phyloP scores from a whole-genome alignment of 1,140 invertebrate species.

The Stegodyphus mimosarum region DNA sequence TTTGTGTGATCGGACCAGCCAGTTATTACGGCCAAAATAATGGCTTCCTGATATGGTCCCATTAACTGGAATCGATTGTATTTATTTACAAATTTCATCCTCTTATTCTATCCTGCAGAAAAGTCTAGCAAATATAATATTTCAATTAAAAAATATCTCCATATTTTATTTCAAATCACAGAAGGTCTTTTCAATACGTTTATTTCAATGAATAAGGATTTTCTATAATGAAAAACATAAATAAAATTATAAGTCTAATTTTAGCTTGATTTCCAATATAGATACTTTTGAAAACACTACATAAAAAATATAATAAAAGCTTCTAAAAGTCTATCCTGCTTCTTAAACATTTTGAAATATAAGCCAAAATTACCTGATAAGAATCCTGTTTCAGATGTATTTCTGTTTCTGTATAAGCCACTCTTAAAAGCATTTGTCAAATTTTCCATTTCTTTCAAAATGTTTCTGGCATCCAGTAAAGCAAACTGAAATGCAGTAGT shows the following conservation, averaged over 20 bases:
- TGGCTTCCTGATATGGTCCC: too few species aligned
- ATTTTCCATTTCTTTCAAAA: slow-evolving; percentile 65
- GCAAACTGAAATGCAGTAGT: slow-evolving; percentile 65
- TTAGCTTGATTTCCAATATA: background rate
- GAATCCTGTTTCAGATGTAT: slow-evolving; percentile 52
- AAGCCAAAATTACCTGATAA: slow-evolving; percentile 20
- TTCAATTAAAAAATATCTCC: too few species aligned
- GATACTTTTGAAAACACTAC: background rate
- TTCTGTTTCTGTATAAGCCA: slow-evolving; percentile 65
- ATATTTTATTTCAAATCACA: too few species aligned
- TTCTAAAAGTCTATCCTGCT: slow-evolving; percentile 39
- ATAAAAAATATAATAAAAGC: background rate
- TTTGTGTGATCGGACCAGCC: too few species aligned
- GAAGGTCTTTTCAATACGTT: too few species aligned
- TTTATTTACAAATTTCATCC: too few species aligned
- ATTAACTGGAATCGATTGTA: too few species aligned
- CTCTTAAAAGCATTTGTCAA: slow-evolving; percentile 65
- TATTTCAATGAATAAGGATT: too few species aligned
- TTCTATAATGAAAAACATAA: background rate
- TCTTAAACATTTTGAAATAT: background rate
- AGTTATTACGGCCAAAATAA: too few species aligned
- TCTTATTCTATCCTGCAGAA: too few species aligned
- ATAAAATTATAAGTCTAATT: background rate
- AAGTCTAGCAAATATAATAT: too few species aligned
- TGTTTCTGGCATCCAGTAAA: slow-evolving; percentile 64